These are phyloP conservation scores for Alloplasta piceator DNA, from an alignment of 2,888 invertebrate species.

Conservation along the genomic window DNA sequence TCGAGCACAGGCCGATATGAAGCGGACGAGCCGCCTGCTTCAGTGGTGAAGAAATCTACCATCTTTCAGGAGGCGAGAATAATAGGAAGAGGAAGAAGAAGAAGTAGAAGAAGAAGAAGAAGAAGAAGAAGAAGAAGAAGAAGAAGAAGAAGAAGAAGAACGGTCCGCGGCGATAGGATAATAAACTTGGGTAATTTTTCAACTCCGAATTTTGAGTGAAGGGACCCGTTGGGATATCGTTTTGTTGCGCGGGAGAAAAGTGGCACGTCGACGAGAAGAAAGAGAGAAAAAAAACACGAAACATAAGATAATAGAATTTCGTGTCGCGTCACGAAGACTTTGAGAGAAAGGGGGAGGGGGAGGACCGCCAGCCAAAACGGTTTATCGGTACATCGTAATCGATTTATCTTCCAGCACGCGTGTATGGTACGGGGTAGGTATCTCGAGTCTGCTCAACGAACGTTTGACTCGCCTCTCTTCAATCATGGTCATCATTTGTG, in stretches of 20 bases:
- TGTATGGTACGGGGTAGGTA: slow-evolving; percentile 48
- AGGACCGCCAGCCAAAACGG: slow-evolving; percentile 20
- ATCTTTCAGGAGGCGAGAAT: slow-evolving; percentile 18
- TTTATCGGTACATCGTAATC: slow-evolving; percentile 53
- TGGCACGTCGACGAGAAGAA: slow-evolving; percentile 13
- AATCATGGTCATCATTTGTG: too few species aligned
- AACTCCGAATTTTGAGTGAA: slow-evolving; percentile 35
- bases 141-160: too few species aligned
- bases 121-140: too few species aligned
- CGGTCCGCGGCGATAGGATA: slow-evolving; percentile 25
- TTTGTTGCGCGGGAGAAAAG: slow-evolving; percentile 31
- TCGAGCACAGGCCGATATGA: slow-evolving; percentile 14
- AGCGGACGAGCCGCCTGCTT: background rate
- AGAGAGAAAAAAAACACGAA: slow-evolving; percentile 8
- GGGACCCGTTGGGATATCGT: slow-evolving; percentile 26
- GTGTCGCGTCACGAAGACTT: slow-evolving; percentile 45
- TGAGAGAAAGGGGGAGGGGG: background rate
- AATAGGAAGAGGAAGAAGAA: too few species aligned
- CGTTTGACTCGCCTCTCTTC: too few species aligned
- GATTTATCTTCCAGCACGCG: slow-evolving; percentile 46
- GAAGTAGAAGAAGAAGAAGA: too few species aligned
- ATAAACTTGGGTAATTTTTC: slow-evolving; percentile 50
- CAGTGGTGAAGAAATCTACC: slow-evolving; percentile 5
- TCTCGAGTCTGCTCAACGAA: background rate
- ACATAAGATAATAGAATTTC: slow-evolving; percentile 62